phyloP scores from a whole-genome alignment of 1,140 invertebrate genomes.

The Atta colombica region DNA sequence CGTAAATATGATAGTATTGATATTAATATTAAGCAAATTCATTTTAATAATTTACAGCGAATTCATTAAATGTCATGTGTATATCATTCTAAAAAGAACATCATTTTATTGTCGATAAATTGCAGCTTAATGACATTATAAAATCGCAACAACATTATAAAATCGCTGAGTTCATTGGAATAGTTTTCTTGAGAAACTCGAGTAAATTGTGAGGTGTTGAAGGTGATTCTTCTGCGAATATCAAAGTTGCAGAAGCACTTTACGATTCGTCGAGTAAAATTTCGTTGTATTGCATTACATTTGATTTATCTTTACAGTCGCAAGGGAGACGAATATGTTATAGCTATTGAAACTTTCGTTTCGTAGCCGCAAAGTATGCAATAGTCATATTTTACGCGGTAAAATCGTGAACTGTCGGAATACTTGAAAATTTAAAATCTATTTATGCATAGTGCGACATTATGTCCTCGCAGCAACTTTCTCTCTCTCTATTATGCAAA shows the following conservation, averaged over 20 bases:
- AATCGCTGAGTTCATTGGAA: constrained; percentile 9
- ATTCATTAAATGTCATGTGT: not conserved
- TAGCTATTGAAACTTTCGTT: constrained; percentile 21
- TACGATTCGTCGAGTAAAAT: constrained; percentile 27
- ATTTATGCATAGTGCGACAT: constrained; percentile 38
- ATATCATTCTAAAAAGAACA: not conserved
- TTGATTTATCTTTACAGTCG: constrained; percentile 44
- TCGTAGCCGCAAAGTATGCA: not conserved
- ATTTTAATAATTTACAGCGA: not conserved
- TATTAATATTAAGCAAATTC: constrained; percentile 8
- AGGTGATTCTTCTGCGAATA: not conserved
- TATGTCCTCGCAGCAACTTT: constrained; percentile 14
- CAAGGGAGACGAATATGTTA: not conserved
- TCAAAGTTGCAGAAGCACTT: constrained; percentile 5
- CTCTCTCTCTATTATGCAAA: constrained; percentile 1
- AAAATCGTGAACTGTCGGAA: constrained; percentile 15
- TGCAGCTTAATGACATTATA: constrained; percentile 35
- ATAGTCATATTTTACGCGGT: constrained; percentile 40
- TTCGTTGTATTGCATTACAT: constrained; percentile 33
- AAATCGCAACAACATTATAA: constrained; percentile 38
- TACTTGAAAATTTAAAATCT: constrained; percentile 48
- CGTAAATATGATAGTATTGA: not conserved
- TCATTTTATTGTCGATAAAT: not conserved
- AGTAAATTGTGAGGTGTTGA: not conserved
- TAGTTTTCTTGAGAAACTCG: not conserved